Evolutionary conservation across 2,888 invertebrate species (phyloP).

Genomic region (Tinea pellionella): DNA sequence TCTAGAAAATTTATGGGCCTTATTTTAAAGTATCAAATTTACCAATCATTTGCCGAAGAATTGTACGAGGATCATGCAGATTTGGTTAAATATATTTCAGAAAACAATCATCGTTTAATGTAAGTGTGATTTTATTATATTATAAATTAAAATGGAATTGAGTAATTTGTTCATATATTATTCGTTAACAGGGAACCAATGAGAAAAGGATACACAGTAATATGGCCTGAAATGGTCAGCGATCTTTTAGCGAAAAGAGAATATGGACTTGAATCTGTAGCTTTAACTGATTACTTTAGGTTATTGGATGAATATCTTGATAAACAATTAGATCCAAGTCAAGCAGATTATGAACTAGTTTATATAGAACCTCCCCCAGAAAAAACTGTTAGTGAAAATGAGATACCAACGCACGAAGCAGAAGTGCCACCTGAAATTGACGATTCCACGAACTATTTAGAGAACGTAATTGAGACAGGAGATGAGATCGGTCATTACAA

Average conservation of each 20-base stretch:
- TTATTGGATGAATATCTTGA: conserved; percentile 67
- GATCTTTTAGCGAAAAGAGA: conserved; percentile 56
- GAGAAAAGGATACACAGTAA: conserved; percentile 51
- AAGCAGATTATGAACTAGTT: conserved; percentile 32
- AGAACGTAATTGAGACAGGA: conserved; percentile 44
- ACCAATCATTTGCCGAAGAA: conserved; percentile 61
- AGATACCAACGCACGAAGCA: conserved; percentile 26
- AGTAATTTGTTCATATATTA: background rate
- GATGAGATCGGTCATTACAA: conserved; percentile 36
- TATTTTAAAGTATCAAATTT: conserved; percentile 68
- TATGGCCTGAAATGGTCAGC: conserved; percentile 61
- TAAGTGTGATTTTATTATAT: conserved; percentile 28
- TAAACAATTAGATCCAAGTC: conserved; percentile 47
- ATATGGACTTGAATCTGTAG: conserved; percentile 58
- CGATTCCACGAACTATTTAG: conserved; percentile 26
- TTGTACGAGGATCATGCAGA: conserved; percentile 51
- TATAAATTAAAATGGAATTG: background rate
- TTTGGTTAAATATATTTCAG: conserved; percentile 46
- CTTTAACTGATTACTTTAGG: conserved; percentile 65
- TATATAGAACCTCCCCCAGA: conserved; percentile 38
- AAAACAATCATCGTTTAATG: conserved; percentile 48
- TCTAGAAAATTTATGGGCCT: conserved; percentile 68
- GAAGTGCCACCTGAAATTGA: conserved; percentile 23
- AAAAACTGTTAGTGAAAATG: conserved; percentile 32
- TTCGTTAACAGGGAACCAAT: conserved; percentile 45